Evolutionary conservation across 2,113 vertebrate genomes (phyloP), one percentile per base, ranked within the genome.

Genomic region (Mastomys coucha): DNA sequence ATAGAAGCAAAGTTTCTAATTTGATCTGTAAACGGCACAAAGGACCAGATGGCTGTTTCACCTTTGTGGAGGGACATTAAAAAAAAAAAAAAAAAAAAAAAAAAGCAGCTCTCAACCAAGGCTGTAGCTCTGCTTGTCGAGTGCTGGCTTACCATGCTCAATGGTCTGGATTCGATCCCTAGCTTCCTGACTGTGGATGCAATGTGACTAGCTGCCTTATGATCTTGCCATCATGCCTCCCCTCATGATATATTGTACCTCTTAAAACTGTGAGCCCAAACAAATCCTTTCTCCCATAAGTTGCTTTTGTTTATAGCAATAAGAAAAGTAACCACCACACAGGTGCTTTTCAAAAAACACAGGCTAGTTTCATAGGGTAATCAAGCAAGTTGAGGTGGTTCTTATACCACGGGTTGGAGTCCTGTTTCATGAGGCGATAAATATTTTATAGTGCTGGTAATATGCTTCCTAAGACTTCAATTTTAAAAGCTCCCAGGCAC

Each of bases 371-470:
- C 31, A 45, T 67, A 88, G 0, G 49, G 77, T 72, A 95, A 75
- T 77, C 94, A 5, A 39, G 78, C 5, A 72, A 92, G 95, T 87
- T 53, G 86, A 89, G 87, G 45, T 94, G 88, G 98, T 95, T 97
- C 22, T 53, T 97, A 98, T 97, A 97, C 93, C 42, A 24, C 53
- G 96, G 96, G 77, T 16, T 42, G 56, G 5, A 78, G 77, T 13
- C 5, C 45, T 19, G 42, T 82, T 67, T 51, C 24, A 92, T 45
- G 58, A 85, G 81, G 81, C 90, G 89, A 97, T 98, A 97, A 97
- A 97, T 98, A 97, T 98, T 98, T 98, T 97, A 97, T 96, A 96
- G 80, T 84, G 1, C 81, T 96, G 97, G 97, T 97, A 97, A 98
- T 91, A 96, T 60, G 96, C 97, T 98, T 81, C 51, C 78, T 22